A percentile compares a stretch with the other conserved stretches of the same genome.
Conservation (phyloP, 1,140 invertebrate genomes). For the Frieseomelitta varia region DNA sequence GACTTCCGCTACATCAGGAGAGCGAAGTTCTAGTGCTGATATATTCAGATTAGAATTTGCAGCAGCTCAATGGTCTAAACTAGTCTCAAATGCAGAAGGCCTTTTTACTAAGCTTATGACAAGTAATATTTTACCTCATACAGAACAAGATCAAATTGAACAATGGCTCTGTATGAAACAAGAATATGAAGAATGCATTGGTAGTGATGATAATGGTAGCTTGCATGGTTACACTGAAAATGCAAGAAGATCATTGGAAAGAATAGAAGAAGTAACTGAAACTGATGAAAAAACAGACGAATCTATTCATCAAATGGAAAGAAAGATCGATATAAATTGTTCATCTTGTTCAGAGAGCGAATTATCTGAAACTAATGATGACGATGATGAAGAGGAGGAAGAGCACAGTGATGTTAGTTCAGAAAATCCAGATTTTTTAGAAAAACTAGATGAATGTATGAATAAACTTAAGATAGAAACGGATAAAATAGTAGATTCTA, state of each 20-base stretch:
- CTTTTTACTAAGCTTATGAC: constrained; percentile 87
- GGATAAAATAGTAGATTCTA: constrained; percentile 84
- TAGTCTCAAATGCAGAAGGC: constrained; percentile 92
- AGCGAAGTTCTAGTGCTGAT: constrained; percentile 78
- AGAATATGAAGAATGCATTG: constrained; percentile 92
- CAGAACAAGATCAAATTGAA: constrained; percentile 90
- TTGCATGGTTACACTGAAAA: constrained; percentile 80
- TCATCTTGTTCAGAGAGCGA: constrained; percentile 76
- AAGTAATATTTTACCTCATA: constrained; percentile 85
- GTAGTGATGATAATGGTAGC: constrained; percentile 82
- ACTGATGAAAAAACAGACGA: constrained; percentile 80
- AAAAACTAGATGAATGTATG: constrained; percentile 88
- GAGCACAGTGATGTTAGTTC: constrained; percentile 85
- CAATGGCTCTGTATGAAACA: constrained; percentile 92
- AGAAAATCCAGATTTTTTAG: constrained; percentile 86
- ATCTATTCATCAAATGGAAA: constrained; percentile 72
- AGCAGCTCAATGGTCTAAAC: constrained; percentile 90
- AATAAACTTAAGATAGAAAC: constrained; percentile 87
- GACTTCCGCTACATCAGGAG: constrained; percentile 78
- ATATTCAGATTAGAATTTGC: constrained; percentile 90
- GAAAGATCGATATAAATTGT: constrained; percentile 68
- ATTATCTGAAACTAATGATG: constrained; percentile 83
- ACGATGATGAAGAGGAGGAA: constrained; percentile 83
- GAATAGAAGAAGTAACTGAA: constrained; percentile 86
- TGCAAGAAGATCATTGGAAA: constrained; percentile 84